phyloP scores from a whole-genome alignment of 2,888 invertebrate genomes.

The Ormia ochracea region DNA sequence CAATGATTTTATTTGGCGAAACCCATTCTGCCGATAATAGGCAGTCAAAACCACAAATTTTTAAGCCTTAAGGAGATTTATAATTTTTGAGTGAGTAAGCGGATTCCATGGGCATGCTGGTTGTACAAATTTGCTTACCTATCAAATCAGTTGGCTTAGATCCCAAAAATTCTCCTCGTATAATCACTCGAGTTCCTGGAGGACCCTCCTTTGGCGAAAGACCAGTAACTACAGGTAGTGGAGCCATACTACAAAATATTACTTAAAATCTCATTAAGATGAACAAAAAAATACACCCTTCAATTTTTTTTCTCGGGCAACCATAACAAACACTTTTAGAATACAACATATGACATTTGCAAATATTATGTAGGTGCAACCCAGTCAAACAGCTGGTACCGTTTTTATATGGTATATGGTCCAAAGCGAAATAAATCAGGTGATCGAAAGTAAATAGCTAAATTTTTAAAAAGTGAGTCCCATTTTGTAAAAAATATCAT shows the following conservation, averaged over 20 bases:
- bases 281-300: conserved; percentile 37
- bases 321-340: no score
- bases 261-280: not conserved
- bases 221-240: conserved; percentile 91
- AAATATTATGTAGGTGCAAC: no score
- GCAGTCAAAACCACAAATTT: conserved; percentile 97
- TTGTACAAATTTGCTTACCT: conserved; percentile 78
- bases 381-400: no score
- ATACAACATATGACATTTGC: no score
- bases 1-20: conserved; percentile 96
- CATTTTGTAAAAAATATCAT: no score
- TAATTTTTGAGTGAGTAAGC: not conserved
- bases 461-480: no score
- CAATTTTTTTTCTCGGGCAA: no score
- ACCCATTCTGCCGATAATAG: conserved; percentile 98
- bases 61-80: conserved; percentile 81
- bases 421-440: no score
- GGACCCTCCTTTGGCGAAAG: conserved; percentile 99
- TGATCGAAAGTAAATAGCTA: no score
- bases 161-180: conserved; percentile 97
- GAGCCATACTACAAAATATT: conserved; percentile 54
- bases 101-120: no score
- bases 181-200: conserved; percentile 95
- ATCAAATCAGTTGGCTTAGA: conserved; percentile 88
- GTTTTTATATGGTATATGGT: no score